phyloP scores from a whole-genome alignment of 2,113 vertebrate genomes.

The Sarotherodon lohbergeri region DNA sequence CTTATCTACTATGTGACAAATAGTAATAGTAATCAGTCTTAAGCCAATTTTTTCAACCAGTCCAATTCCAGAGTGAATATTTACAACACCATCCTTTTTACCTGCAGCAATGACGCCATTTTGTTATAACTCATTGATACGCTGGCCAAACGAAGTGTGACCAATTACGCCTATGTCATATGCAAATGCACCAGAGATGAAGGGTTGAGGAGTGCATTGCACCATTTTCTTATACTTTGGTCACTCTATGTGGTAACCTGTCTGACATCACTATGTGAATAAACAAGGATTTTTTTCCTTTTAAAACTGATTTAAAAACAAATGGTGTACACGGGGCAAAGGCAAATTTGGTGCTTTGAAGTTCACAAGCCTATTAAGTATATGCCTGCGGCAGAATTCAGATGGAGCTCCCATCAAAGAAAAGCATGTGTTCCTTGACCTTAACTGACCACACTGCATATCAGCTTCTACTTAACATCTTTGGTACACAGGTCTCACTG shows the following conservation, averaged over 20 bases:
- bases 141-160: not conserved
- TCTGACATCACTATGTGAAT: not conserved
- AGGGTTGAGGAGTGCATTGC: not conserved
- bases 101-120: not conserved
- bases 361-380: constrained; percentile 38
- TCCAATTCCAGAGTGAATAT: not conserved
- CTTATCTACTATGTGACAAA: fast-evolving
- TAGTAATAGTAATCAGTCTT: not conserved
- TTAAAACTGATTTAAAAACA: constrained; percentile 26
- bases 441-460: constrained; percentile 9
- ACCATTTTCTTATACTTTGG: constrained; percentile 4
- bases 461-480: not conserved
- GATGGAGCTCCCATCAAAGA: constrained; percentile 33
- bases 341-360: constrained; percentile 48
- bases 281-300: not conserved
- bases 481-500: not conserved
- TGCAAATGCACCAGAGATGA: not conserved
- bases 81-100: not conserved
- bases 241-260: not conserved
- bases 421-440: constrained; percentile 27
- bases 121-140: not conserved
- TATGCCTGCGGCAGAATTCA: constrained; percentile 21
- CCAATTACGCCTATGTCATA: not conserved
- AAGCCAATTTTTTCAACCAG: not conserved
- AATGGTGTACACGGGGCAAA: constrained; percentile 7